Conservation (phyloP, 1,140 invertebrate species). For the Stegodyphus dumicola region DNA sequence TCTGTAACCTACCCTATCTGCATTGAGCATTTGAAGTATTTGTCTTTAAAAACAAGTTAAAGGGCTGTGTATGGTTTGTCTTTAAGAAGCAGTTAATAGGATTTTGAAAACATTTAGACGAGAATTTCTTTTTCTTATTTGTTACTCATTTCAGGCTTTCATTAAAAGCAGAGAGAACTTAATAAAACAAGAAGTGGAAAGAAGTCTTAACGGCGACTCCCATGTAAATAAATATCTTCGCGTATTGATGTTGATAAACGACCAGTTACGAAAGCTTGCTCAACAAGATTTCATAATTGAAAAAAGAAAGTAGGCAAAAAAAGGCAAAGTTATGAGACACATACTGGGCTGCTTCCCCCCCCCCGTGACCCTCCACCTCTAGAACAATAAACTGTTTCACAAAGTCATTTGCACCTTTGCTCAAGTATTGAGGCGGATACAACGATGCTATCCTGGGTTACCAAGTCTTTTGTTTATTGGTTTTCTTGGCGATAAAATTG, state of each 20-base stretch:
- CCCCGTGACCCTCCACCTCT: background rate
- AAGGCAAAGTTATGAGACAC: background rate
- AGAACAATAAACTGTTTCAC: conserved; percentile 42
- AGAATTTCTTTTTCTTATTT: background rate
- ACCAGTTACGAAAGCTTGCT: conserved; percentile 32
- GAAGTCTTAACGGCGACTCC: background rate
- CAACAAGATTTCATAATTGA: conserved; percentile 47
- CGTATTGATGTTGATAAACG: conserved; percentile 50
- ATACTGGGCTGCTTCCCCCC: background rate
- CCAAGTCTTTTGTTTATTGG: background rate
- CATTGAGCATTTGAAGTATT: too few species aligned
- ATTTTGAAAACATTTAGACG: background rate
- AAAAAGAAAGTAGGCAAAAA: conserved; percentile 14
- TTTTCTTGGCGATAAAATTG: too few species aligned
- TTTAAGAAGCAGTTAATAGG: too few species aligned
- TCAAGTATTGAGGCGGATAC: conserved; percentile 36
- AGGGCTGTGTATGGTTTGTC: too few species aligned
- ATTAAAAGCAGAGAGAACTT: background rate
- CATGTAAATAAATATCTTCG: conserved; percentile 48
- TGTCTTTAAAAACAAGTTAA: too few species aligned
- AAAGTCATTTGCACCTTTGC: conserved; percentile 51
- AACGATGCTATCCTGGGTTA: background rate
- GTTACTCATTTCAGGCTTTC: background rate
- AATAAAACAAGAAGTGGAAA: background rate
- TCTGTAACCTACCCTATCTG: too few species aligned